Conservation (phyloP, 1,140 invertebrate genomes). For the Drosophila sturtevanti region DNA sequence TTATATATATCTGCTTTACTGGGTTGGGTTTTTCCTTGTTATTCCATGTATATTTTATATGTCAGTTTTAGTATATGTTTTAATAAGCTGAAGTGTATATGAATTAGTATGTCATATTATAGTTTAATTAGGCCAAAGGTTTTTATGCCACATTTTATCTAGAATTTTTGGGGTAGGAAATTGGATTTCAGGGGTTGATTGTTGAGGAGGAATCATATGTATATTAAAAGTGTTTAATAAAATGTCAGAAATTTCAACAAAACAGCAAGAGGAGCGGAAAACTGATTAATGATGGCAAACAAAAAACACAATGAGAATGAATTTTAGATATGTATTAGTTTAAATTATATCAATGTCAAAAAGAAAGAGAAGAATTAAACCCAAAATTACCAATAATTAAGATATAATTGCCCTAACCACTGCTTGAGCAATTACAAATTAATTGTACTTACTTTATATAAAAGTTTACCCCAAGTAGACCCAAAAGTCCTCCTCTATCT, state of each 20-base stretch:
- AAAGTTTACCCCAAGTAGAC: constrained; percentile 56
- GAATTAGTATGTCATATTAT: constrained; percentile 40
- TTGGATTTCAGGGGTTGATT: background rate
- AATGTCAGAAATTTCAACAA: background rate
- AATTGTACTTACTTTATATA: constrained; percentile 13
- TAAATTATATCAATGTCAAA: too few relatives aligned
- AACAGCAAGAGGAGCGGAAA: background rate
- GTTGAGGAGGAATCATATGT: background rate
- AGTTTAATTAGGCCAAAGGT: constrained; percentile 60
- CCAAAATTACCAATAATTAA: background rate
- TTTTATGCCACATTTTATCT: background rate
- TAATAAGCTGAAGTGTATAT: constrained; percentile 47
- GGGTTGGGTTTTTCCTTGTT: constrained; percentile 10
- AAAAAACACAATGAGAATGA: background rate
- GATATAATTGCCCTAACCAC: background rate
- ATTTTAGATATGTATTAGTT: too few relatives aligned
- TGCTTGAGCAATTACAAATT: background rate
- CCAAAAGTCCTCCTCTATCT: background rate
- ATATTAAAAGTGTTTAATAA: background rate
- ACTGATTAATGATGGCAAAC: background rate
- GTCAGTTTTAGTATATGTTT: constrained; percentile 34
- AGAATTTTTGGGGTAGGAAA: background rate
- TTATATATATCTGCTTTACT: constrained; percentile 27
- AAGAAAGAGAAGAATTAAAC: background rate
- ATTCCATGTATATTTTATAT: constrained; percentile 60